Evolutionary conservation across 2,888 invertebrate genomes (phyloP), one percentile per base, ranked within the genome.

Genomic region (Trisateles emortualis): DNA sequence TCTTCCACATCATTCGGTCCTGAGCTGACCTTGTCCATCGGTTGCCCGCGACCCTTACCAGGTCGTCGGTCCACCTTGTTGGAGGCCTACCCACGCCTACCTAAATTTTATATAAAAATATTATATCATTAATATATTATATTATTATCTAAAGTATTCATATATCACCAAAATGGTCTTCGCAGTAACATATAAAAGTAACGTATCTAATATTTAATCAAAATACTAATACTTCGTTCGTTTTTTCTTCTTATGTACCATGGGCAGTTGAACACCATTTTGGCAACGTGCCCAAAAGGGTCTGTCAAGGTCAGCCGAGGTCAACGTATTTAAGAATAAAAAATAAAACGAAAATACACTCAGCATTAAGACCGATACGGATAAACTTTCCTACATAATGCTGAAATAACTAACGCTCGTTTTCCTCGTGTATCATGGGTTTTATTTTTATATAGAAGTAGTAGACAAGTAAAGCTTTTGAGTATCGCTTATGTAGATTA

Each of bases 231-330:
- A 32, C 39, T 68, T 47, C n/a, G 26, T 26, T 19, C 3, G 19
- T 19, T 19, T 33, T 49, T 30, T 39, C 35, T 33, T 36, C 16
- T 38, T 52, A 45, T 57, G 35, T 42, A 16, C 24, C 24, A 57
- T 45, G 64, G 64, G 44, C 64, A 51, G 52, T 59, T 65, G 59
- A 55, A 46, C 68, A 68, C 44, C 50, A 43, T 39, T 50, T 61
- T 68, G 66, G 66, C 66, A 43, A 45, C 30, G 35, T 52, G 61
- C 66, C 66, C 47, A 40, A 26, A 40, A 38, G 46, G 47, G 51
- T 29, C 35, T 24, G 50, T 54, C 64, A 64, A 66, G 66, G 68
- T 44, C 45, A 64, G n/a, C 0, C 17, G 39, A 38, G 68, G 55
- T 65, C 59, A 65, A 59, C 24, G 47, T 51, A 26, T 36, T 52